Conservation (phyloP, 2,888 invertebrate genomes). For the Pristionchus mayeri region DNA sequence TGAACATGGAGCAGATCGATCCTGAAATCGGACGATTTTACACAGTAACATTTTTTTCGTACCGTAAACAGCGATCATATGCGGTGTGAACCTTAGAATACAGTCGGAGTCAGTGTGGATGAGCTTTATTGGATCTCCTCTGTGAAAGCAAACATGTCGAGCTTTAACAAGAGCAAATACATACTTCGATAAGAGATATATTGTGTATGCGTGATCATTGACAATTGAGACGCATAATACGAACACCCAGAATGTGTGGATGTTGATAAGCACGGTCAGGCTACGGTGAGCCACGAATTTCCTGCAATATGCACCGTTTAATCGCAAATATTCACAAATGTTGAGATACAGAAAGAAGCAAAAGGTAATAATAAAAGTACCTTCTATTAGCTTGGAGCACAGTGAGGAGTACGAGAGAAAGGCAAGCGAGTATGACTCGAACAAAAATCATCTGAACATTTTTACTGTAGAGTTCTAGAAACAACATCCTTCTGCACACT, state of each 20-base stretch:
- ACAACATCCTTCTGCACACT: no score
- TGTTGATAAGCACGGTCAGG: background rate
- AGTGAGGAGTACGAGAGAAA: background rate
- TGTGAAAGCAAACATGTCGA: no score
- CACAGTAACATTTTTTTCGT: background rate
- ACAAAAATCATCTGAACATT: background rate
- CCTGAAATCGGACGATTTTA: background rate
- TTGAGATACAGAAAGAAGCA: background rate
- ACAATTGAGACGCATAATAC: background rate
- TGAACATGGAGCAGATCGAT: background rate
- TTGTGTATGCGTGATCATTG: no score
- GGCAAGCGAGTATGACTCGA: background rate
- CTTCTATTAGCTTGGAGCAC: background rate
- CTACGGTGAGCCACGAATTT: constrained; percentile 1
- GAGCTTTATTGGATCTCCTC: background rate
- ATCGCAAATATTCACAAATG: background rate
- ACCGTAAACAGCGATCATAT: background rate
- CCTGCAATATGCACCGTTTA: background rate
- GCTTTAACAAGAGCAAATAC: no score
- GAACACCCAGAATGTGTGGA: background rate
- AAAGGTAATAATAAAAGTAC: background rate
- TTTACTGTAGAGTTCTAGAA: background rate
- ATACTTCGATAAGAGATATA: no score
- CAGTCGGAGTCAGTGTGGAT: background rate
- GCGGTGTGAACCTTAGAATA: background rate